Percentiles rank a stretch among this genome's conserved stretches.
Evolutionary conservation across 1,140 invertebrate species (phyloP).

Genomic region (Scaptomyza hsui): DNA sequence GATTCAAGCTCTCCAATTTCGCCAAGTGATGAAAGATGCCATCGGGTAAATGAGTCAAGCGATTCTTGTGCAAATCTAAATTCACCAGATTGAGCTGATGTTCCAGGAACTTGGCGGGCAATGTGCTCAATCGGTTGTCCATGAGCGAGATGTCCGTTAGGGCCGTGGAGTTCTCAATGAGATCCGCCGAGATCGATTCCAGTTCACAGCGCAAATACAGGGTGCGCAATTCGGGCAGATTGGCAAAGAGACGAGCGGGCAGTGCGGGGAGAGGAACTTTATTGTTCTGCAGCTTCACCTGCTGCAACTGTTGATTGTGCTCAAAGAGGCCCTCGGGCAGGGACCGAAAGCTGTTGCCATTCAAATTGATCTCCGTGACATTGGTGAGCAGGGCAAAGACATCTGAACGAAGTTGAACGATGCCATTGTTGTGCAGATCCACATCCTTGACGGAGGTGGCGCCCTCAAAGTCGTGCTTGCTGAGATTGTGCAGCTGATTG

Average conservation of each 20-base stretch:
- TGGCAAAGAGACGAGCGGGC: conserved; percentile 85
- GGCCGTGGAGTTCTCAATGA: conserved; percentile 85
- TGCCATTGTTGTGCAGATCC: conserved; percentile 87
- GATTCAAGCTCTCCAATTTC: conserved; percentile 85
- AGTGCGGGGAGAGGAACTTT: conserved; percentile 85
- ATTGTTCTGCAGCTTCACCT: conserved; percentile 86
- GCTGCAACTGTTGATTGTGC: conserved; percentile 85
- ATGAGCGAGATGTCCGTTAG: conserved; percentile 86
- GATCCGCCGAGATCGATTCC: conserved; percentile 85
- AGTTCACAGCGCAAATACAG: conserved; percentile 84
- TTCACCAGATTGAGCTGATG: conserved; percentile 85
- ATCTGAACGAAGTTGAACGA: conserved; percentile 85
- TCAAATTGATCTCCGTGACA: conserved; percentile 86
- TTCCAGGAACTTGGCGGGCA: conserved; percentile 86
- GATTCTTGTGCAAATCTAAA: conserved; percentile 86
- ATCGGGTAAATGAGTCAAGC: conserved; percentile 85
- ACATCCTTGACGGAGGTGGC: conserved; percentile 86
- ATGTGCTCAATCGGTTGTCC: conserved; percentile 85
- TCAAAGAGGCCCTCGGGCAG: conserved; percentile 86
- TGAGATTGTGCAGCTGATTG: conserved; percentile 86
- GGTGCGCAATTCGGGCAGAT: conserved; percentile 85
- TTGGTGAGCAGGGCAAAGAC: conserved; percentile 86
- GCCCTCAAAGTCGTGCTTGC: conserved; percentile 86
- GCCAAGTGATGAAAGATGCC: conserved; percentile 85
- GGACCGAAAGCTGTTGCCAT: conserved; percentile 86